Evolutionary conservation across 2,888 invertebrate genomes (phyloP), one percentile per base, ranked within the genome.

Genomic region (Ichneumoninae sp.): DNA sequence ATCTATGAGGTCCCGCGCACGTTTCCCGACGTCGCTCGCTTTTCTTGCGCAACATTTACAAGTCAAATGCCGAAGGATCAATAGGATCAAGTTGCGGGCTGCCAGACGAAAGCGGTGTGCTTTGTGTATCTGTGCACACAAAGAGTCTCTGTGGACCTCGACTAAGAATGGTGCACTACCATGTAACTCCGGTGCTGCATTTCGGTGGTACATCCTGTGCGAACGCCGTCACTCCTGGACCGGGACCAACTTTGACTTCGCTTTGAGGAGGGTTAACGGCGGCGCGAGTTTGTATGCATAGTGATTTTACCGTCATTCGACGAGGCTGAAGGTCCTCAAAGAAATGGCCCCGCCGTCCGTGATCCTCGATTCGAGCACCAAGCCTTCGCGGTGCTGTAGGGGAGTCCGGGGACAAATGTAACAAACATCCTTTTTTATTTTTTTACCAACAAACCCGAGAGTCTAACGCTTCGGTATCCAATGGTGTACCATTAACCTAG

Each of bases 21-120:
- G 63, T 63, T 50, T 76, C 79, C 82, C 83, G 79, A 89, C 83
- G 87, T 87, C 88, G 87, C 86, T 88, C 87, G 85, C 85, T 87
- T 83, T 79, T 88, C 86, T 83, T 83, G 83, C 81, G 30, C 70
- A 87, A 85, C 84, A 91, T 91, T 90, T 91, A 90, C 91, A 91
- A 91, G 89, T 91, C 90, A 90, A 91, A 91, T 91, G 82, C 57
- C 73, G 66, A 47, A 60, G 85, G 89, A 91, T 91, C 91, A 87
- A 89, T 88, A 81, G 70, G 80, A 83, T 83, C 81, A 75, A 83
- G 81, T 81, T 86, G 76, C 78, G 60, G 78, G 40, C 63, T 66
- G 70, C 63, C 36, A 19, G 26, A 4, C 33, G 7, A 47, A 22
- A 65, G 78, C 52, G 30, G 13, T 33, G 26, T 36, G 22, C 70